Base-by-base conservation (phyloP, 2,113 vertebrate species). In the Gymnobelideus leadbeateri region DNA sequence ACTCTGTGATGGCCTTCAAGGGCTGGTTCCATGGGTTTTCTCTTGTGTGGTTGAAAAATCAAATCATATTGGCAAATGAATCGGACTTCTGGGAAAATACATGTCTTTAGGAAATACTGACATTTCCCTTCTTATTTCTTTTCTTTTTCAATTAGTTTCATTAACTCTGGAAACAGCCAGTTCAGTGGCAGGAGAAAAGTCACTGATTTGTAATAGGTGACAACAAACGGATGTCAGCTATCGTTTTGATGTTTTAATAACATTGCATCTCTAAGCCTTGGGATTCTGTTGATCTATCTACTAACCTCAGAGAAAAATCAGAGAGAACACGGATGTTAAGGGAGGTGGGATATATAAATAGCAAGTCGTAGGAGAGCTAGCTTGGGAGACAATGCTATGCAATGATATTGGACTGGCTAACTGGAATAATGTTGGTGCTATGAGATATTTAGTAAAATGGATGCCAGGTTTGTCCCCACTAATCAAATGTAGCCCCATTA, bases 361-460 rank as follows among this genome's bases (percentile, higher is more conserved):
- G 16, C 16, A 23, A 84, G 37, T 77, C 7, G 14, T n/a, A 19
- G 14, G 37, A 19, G 16, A n/a, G 37, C 68, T 84, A 43, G 61
- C 14, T 84, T 43, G 19, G 19, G 16, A 84, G 16, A n/a, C 31
- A 49, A 49, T 49, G 47, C 47, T 49, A 49, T 49, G 47, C 47
- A 49, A 49, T 49, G 47, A 4, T 49, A 49, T 49, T 49, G 47
- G 47, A 49, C 47, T 49, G 47, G 47, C 47, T 49, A 49, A 49
- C 47, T 49, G 4, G 47, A 49, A 49, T 49, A 49, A 49, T 49
- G 47, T 49, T 49, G 47, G 47, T 49, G 47, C 47, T 49, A 49
- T 49, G 25, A 68, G 92, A 90, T 55, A 31, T 94, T 91, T 51
- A 93, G 53, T 92, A 96, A 95, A 96, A 93, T 51, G 89, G 92